phyloP scores from a whole-genome alignment of 2,797 vertebrate genomes.

The Limnodromus scolopaceus region DNA sequence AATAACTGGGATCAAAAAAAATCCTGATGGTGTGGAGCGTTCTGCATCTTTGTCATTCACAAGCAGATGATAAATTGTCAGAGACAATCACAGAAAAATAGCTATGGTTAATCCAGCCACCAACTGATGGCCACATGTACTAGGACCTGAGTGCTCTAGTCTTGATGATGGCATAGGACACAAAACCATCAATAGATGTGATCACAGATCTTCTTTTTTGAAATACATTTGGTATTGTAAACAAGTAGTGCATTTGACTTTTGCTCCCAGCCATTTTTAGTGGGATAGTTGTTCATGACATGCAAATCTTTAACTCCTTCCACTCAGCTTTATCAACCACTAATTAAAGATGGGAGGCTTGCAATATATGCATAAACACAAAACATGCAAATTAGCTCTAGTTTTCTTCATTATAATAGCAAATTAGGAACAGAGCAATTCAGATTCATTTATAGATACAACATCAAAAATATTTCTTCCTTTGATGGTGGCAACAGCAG shows the following conservation, averaged over 20 bases:
- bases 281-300: neutral
- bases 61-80: neutral
- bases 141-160: neutral
- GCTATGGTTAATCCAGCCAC: neutral
- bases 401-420: neutral
- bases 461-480: constrained; percentile 23
- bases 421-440: neutral
- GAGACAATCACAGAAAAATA: neutral
- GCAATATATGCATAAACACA: neutral
- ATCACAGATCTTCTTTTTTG: neutral
- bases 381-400: neutral
- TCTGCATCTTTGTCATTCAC: neutral
- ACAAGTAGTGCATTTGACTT: neutral
- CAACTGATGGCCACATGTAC: neutral
- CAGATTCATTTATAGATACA: constrained; percentile 11
- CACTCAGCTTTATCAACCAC: neutral
- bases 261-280: neutral
- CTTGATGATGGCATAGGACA: neutral
- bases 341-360: neutral
- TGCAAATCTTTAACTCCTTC: neutral
- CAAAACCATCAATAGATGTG: neutral
- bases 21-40: neutral
- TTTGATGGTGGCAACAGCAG: neutral
- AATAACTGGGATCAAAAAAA: neutral
- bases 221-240: neutral